A percentile compares a stretch with the other conserved stretches of the same genome.
These are phyloP conservation scores for Parelbella ahira DNA, from an alignment of 2,888 invertebrate genomes.

Conservation along the genomic window DNA sequence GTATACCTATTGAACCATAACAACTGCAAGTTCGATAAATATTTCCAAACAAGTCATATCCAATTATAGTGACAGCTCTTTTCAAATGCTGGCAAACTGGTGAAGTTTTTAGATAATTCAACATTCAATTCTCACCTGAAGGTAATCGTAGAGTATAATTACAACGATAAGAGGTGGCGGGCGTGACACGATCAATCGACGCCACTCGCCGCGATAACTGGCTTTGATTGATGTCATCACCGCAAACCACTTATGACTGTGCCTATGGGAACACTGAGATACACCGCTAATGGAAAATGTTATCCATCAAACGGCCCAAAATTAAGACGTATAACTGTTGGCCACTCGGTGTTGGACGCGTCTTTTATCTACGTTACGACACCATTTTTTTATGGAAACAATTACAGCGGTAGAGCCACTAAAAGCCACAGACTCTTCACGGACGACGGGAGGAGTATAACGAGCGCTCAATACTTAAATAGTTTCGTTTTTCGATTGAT, in stretches of 20 bases:
- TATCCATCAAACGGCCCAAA: constrained; percentile 62
- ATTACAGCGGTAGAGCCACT: constrained; percentile 38
- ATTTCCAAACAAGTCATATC: too few relatives aligned
- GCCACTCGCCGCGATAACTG: constrained; percentile 61
- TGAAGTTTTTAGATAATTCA: constrained; percentile 15
- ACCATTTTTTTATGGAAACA: constrained; percentile 53
- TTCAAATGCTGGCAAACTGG: constrained; percentile 5
- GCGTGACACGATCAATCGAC: constrained; percentile 61
- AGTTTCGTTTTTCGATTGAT: constrained; percentile 3
- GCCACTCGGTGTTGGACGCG: constrained; percentile 35
- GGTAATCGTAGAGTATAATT: constrained; percentile 32
- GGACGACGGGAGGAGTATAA: constrained; percentile 37
- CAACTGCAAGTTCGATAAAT: too few relatives aligned
- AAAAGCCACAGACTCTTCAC: constrained; percentile 28
- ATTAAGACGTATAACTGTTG: constrained; percentile 50
- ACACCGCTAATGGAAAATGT: constrained; percentile 64
- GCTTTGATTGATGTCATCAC: constrained; percentile 63
- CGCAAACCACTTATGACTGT: constrained; percentile 45
- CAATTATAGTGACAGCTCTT: neutral
- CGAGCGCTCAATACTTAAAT: constrained; percentile 29
- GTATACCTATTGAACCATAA: too few relatives aligned
- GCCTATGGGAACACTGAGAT: constrained; percentile 63
- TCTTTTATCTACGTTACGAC: constrained; percentile 55
- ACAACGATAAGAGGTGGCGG: constrained; percentile 57
- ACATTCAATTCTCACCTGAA: constrained; percentile 22